Conservation (phyloP, 2,888 invertebrate species). For the Cosmorhoe ocellata region DNA sequence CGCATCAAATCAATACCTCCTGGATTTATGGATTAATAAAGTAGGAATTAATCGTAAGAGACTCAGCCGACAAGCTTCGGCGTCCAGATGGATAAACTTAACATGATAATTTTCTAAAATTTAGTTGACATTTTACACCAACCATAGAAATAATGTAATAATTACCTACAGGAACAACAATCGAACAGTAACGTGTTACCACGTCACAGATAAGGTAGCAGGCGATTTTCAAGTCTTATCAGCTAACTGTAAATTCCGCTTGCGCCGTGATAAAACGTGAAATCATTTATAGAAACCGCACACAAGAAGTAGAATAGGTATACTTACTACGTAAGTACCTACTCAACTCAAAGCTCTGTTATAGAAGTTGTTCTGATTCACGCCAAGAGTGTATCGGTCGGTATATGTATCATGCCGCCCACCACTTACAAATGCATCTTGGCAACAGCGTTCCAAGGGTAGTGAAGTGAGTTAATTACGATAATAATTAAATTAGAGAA, state of each 20-base stretch:
- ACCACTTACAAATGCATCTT: constrained; percentile 12
- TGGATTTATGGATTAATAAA: no score
- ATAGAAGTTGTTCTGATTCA: not conserved
- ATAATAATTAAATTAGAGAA: constrained; percentile 2
- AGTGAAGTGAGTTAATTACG: constrained; percentile 10
- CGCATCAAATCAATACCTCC: no score
- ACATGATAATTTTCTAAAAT: not conserved
- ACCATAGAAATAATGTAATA: not conserved
- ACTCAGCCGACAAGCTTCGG: no score
- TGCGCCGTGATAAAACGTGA: constrained; percentile 24
- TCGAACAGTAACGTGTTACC: constrained; percentile 14
- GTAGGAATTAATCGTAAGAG: no score
- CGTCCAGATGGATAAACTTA: no score
- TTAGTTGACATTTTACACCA: not conserved
- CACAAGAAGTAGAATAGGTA: constrained; percentile 1
- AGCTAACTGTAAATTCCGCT: constrained; percentile 33
- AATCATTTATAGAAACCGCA: constrained; percentile 14
- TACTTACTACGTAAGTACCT: not conserved
- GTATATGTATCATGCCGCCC: constrained; percentile 10
- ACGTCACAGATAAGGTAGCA: constrained; percentile 44
- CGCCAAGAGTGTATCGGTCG: not conserved
- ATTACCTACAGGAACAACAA: not conserved
- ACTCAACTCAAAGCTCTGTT: not conserved
- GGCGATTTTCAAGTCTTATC: constrained; percentile 40
- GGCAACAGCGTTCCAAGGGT: constrained; percentile 18